A percentile compares a stretch with the other conserved stretches of the same genome.
phyloP scores from a whole-genome alignment of 2,888 invertebrate species.

The Molanna angustata region DNA sequence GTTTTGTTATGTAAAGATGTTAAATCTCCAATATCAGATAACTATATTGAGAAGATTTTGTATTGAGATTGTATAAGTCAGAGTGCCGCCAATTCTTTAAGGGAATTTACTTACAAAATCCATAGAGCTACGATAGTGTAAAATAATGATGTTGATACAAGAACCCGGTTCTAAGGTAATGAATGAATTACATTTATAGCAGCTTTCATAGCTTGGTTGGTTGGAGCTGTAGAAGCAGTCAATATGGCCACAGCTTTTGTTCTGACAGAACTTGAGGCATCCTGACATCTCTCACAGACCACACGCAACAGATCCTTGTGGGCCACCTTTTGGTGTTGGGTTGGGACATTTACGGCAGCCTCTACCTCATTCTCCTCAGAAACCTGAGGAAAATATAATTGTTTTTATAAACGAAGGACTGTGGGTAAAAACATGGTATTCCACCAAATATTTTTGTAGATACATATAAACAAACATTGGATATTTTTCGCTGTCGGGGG shows the following conservation, averaged over 20 bases:
- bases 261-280: conserved; percentile 58
- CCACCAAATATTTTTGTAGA: too few species aligned
- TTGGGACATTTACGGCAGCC: conserved; percentile 7
- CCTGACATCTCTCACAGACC: conserved; percentile 53
- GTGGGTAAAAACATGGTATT: too few species aligned
- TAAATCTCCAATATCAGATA: too few species aligned
- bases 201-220: conserved; percentile 20
- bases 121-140: background rate
- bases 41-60: too few species aligned
- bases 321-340: conserved; percentile 39
- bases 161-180: background rate
- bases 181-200: conserved; percentile 18
- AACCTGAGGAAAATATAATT: too few species aligned
- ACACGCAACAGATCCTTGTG: conserved; percentile 48
- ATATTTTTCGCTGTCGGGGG: too few species aligned
- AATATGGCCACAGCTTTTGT: conserved; percentile 60
- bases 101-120: too few species aligned
- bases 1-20: too few species aligned
- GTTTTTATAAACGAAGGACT: too few species aligned
- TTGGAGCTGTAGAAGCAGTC: conserved; percentile 47
- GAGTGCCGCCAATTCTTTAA: too few species aligned
- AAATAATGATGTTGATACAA: background rate
- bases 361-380: background rate
- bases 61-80: too few species aligned
- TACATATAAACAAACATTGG: too few species aligned